phyloP scores from a whole-genome alignment of 2,888 invertebrate genomes.

The Morpho achilles region DNA sequence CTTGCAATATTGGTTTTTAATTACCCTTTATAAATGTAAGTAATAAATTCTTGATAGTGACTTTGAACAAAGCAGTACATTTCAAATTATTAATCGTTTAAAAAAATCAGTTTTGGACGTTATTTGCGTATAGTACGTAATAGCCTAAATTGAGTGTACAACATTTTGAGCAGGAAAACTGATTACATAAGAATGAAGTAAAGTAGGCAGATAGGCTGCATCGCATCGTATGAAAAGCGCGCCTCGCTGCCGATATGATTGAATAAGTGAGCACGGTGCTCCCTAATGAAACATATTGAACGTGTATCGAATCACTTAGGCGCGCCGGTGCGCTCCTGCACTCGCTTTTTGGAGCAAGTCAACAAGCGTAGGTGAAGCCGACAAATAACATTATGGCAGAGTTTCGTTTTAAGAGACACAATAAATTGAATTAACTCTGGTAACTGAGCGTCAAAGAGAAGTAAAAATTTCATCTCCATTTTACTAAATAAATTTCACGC shows the following conservation, averaged over 20 bases:
- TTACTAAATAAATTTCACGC: slow-evolving; percentile 66
- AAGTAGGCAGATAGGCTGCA: slow-evolving; percentile 49
- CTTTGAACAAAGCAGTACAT: not conserved
- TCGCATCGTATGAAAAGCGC: slow-evolving; percentile 44
- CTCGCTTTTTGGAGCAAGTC: slow-evolving; percentile 62
- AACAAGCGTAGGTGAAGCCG: slow-evolving; percentile 71
- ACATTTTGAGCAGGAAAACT: slow-evolving; percentile 47
- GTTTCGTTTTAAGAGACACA: slow-evolving; percentile 74
- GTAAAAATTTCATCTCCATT: slow-evolving; percentile 64
- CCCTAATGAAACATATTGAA: slow-evolving; percentile 78
- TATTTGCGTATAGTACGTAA: no score
- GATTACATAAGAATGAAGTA: slow-evolving; percentile 64
- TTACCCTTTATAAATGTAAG: slow-evolving; percentile 11
- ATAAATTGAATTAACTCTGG: slow-evolving; percentile 72
- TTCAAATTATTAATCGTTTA: not conserved
- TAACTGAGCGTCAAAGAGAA: slow-evolving; percentile 69
- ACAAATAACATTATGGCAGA: slow-evolving; percentile 69
- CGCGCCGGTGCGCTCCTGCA: slow-evolving; percentile 66
- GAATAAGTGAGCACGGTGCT: slow-evolving; percentile 70
- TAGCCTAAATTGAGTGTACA: slow-evolving; percentile 53
- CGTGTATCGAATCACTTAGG: slow-evolving; percentile 78
- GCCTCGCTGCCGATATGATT: slow-evolving; percentile 65
- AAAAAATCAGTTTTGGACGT: no score
- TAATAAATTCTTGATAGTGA: slow-evolving; percentile 1
- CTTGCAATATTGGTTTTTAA: slow-evolving; percentile 35